Percentiles rank a stretch among this genome's conserved stretches.
Evolutionary conservation across 2,888 invertebrate genomes (phyloP).

Genomic region (Carterocephalus palaemon): DNA sequence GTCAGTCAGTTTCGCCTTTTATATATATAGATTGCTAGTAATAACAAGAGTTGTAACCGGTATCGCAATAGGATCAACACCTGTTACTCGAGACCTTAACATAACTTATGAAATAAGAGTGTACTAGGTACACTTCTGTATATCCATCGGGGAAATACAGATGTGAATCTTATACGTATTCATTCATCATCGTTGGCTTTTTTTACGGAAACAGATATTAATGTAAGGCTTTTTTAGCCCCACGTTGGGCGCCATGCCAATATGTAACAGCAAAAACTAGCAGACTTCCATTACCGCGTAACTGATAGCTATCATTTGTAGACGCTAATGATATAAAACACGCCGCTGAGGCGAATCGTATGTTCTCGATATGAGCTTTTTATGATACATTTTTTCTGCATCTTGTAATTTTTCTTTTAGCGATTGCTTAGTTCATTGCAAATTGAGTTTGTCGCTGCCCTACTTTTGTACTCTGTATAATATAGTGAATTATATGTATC

Average conservation of each 20-base stretch:
- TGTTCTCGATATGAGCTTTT: constrained; percentile 15
- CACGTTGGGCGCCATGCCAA: constrained; percentile 23
- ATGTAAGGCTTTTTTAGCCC: constrained; percentile 15
- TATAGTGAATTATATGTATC: too few relatives aligned
- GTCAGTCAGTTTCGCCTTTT: too few relatives aligned
- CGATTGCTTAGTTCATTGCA: background rate
- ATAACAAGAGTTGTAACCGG: too few relatives aligned
- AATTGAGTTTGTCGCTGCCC: background rate
- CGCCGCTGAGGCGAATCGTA: constrained; percentile 11
- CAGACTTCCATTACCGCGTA: constrained; percentile 19
- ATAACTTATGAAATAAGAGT: too few relatives aligned
- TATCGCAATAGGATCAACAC: too few relatives aligned
- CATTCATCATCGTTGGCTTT: constrained; percentile 5
- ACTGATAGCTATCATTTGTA: constrained; percentile 25
- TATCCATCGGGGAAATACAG: too few relatives aligned
- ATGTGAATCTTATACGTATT: background rate
- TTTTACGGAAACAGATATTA: constrained; percentile 7
- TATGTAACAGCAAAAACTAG: constrained; percentile 19
- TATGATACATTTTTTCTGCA: constrained; percentile 10
- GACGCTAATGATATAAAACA: constrained; percentile 23
- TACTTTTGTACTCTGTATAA: too few relatives aligned
- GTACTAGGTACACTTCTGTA: too few relatives aligned
- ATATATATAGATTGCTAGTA: too few relatives aligned
- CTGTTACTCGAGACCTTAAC: too few relatives aligned
- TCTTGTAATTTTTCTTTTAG: background rate